Conservation (phyloP, 2,113 vertebrate species). For the Eulemur macaco region DNA sequence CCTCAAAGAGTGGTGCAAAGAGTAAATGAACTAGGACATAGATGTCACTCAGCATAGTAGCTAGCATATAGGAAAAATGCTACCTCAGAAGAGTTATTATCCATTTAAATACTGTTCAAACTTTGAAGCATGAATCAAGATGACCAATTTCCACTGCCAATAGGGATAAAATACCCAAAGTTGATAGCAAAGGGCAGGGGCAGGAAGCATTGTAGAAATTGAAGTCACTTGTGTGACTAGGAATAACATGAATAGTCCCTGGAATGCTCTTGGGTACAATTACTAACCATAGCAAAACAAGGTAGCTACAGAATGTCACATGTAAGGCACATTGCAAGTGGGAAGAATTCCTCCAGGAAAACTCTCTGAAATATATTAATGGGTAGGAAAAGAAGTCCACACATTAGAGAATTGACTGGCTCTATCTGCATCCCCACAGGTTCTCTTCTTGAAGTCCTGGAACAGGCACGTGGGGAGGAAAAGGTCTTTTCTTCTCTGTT, state of each 20-base stretch:
- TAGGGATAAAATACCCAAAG: neutral
- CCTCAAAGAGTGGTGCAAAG: neutral
- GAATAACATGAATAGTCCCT: too few relatives aligned
- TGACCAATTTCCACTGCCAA: neutral
- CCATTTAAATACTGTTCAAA: neutral
- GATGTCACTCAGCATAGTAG: neutral
- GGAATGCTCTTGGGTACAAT: neutral
- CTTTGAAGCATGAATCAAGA: neutral
- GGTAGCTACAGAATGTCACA: fast-evolving
- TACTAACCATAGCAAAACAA: neutral
- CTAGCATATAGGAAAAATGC: neutral
- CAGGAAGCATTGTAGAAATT: neutral
- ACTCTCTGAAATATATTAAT: neutral
- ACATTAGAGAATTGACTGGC: neutral
- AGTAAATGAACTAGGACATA: neutral
- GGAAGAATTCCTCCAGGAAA: neutral
- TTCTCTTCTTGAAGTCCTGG: neutral
- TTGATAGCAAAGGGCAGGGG: neutral
- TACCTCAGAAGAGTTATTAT: neutral
- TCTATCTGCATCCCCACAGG: neutral
- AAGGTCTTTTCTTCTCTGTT: neutral
- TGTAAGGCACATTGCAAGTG: neutral
- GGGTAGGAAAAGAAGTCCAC: neutral
- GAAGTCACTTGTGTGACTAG: neutral
- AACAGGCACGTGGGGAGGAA: neutral